Evolutionary conservation across 2,797 vertebrate genomes (phyloP).

Genomic region (Darevskia mixta): DNA sequence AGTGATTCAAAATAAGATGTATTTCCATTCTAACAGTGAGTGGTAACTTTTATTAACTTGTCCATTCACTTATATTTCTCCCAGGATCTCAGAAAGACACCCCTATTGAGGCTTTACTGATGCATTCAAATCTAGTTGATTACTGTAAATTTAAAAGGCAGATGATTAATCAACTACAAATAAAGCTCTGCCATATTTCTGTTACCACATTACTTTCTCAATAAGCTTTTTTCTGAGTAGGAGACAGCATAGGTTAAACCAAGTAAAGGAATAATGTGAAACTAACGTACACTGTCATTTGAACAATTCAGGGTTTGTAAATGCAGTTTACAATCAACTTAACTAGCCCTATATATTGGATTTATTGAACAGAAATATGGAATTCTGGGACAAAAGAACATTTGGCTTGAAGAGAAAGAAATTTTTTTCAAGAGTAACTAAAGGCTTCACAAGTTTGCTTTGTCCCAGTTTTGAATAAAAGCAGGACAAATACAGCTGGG

Average conservation of each 20-base stretch:
- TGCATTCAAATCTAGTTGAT: not conserved
- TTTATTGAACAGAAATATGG: not conserved
- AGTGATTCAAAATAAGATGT: not conserved
- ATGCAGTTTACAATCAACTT: not conserved
- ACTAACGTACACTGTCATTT: not conserved
- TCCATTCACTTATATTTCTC: not conserved
- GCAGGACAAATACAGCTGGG: constrained; percentile 4
- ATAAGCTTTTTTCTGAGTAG: not conserved
- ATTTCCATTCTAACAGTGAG: not conserved
- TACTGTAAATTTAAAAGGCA: not conserved
- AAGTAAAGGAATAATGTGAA: constrained; percentile 12
- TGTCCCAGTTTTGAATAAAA: constrained; percentile 5
- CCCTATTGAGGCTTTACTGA: not conserved
- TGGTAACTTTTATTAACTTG: not conserved
- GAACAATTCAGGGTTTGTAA: rapidly evolving
- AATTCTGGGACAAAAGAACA: not conserved
- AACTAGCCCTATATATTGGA: not conserved
- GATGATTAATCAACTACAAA: not conserved
- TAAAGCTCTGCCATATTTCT: not conserved
- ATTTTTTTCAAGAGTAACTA: not conserved
- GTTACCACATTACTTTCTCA: constrained; percentile 23
- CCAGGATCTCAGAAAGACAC: not conserved
- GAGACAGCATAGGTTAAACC: not conserved
- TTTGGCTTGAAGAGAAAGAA: not conserved
- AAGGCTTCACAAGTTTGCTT: constrained; percentile 16